Evolutionary conservation across 1,140 invertebrate species (phyloP).

Genomic region (Aphaenogaster rudis): DNA sequence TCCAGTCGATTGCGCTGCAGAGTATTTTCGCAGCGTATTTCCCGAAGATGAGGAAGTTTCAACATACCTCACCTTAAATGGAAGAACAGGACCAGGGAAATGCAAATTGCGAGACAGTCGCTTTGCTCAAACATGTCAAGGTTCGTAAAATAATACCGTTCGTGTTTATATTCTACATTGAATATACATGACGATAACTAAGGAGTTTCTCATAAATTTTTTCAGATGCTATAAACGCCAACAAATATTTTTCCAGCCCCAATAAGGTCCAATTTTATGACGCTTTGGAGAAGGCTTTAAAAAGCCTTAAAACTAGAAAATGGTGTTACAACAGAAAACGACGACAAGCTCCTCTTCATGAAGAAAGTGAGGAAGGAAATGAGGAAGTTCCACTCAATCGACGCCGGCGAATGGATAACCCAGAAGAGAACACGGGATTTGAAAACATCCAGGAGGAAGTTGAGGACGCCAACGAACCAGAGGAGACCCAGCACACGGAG

Average conservation of each 20-base stretch:
- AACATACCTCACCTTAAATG: background rate
- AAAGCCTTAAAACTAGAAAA: constrained; percentile 10
- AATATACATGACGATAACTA: constrained; percentile 3
- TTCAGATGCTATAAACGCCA: background rate
- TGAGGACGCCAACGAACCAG: background rate
- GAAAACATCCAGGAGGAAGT: background rate
- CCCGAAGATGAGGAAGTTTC: constrained; percentile 1
- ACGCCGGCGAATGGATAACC: background rate
- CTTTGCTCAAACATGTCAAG: constrained; percentile 12
- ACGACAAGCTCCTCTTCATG: background rate
- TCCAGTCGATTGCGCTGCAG: constrained; percentile 1
- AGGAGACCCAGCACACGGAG: background rate
- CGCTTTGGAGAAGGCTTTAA: background rate
- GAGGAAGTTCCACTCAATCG: background rate
- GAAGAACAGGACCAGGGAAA: background rate
- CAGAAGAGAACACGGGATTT: background rate
- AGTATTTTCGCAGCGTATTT: constrained; percentile 5
- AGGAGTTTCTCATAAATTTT: background rate
- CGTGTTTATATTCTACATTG: background rate
- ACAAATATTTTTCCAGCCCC: background rate
- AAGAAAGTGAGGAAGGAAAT: background rate
- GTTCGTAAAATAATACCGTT: background rate
- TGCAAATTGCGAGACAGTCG: constrained; percentile 6
- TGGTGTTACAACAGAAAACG: background rate
- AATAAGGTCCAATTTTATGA: background rate